Base-by-base conservation (phyloP, 2,797 vertebrate species). In the Salarias fasciatus region DNA sequence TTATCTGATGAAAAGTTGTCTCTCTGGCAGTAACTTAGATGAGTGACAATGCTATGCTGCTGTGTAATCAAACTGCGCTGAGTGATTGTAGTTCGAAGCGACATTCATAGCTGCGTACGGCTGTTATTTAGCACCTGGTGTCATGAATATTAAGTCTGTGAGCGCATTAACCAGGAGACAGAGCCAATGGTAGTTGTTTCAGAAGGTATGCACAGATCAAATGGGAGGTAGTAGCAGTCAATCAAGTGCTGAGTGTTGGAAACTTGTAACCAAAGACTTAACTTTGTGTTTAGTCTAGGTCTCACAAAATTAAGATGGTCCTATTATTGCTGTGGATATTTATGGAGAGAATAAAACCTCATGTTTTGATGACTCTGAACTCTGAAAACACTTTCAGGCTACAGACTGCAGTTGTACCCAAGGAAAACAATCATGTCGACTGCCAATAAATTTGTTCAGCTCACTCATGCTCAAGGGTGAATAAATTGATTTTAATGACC, bases 51-150 rank as follows among this genome's bases (percentile, higher is more conserved):
- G 48, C 75, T 80, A 48, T 67, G 18, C 18, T 24, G 62, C 50
- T 57, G 53, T 48, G 56, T 58, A 72, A 77, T 84, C 60, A 80
- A 47, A 72, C 31, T 50, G 36, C 63, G 29, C 62, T 28, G 56
- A 77, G 62, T 79, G 46, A 79, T 43, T 74, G 29, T 36, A 13
- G 13, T 69, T 67, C 44, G 53, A 33, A 54, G 45, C 62, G 64
- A 71, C 72, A 47, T 69, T 82, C 68, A 71, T 52, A 29, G 55
- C 46, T 45, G 18, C 38, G 55, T 18, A 62, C 52, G 37, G 62
- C 60, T 59, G 18, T 66, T 63, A 71, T 75, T 62, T 63, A 60
- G 45, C 29, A 69, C 57, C 57, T 45, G 41, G 62, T 61, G 62
- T 57, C 55, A 69, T 11, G 48, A 55, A 37, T 10, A 40, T 42